Base-by-base conservation (phyloP, 23 tunicate genomes). In the Trididemnum clinides region DNA sequence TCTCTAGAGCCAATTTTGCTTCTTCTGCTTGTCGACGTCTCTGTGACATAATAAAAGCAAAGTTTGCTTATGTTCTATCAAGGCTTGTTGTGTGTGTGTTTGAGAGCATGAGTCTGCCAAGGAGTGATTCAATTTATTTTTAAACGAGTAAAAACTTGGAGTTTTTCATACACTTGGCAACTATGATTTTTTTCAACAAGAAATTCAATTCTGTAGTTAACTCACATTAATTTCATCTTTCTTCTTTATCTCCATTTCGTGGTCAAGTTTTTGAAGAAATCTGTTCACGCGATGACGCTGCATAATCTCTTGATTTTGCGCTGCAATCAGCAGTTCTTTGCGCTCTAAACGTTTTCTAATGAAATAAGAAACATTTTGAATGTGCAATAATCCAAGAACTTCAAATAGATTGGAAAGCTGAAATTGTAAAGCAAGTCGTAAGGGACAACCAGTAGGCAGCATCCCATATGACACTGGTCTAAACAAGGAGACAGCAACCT, bases 271-370 rank as follows among this genome's bases (percentile, higher is more conserved):
- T 23, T 76, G 31, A 2, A 92, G 50, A 83, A 87, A 92, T 22
- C 28, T 62, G 33, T 82, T 77, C 86, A 92, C 91, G 57, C 97
- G 86, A n/a, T 30, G 82, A 7, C 91, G 91, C 85, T 92, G 97
- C 49, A 72, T 66, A 51, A 64, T 44, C 77, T 92, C 97, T 57
- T 57, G 69, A 25, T 83, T 77, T 31, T 73, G 90, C 15, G 97
- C 97, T 26, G 82, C 88, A 49, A 71, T 62, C 64, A 92, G 78
- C 23, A 92, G 75, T 39, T 78, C 50, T 92, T 92, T 79, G 0
- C 97, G 85, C 12, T 82, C 51, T 39, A 92, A 66, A 0, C 90
- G 71, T 50, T 92, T 91, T 69, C 97, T 92, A 38, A 39, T 5
- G 50, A 38, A 44, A 44, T 44, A 7, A 15, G 54, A n/a, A n/a